Percentiles rank a stretch among this genome's conserved stretches.
Evolutionary conservation across 2,113 vertebrate genomes (phyloP).

Genomic region (Leucoraja erinaceus): DNA sequence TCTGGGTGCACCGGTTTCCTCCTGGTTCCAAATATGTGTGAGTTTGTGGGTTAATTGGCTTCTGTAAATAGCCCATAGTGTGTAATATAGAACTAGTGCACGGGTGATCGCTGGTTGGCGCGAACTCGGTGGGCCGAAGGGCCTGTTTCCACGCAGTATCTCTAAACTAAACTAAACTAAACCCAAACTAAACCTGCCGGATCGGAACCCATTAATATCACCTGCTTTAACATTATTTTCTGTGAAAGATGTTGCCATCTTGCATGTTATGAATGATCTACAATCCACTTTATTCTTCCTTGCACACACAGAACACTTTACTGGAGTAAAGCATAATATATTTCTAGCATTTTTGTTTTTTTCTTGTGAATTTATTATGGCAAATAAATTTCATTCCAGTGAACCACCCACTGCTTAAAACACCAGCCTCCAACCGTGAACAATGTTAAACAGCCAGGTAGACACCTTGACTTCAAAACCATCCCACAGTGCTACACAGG

Average conservation of each 20-base stretch:
- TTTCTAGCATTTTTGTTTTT: neutral
- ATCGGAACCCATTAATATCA: neutral
- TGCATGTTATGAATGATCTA: neutral
- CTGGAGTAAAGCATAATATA: neutral
- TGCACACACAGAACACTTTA: neutral
- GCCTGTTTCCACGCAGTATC: too few relatives aligned
- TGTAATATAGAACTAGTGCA: too few relatives aligned
- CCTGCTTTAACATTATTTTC: neutral
- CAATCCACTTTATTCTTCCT: neutral
- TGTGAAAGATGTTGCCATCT: neutral
- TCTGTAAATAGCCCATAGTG: too few relatives aligned
- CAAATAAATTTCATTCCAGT: neutral
- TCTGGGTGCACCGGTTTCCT: too few relatives aligned
- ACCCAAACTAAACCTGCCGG: neutral
- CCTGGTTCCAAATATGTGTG: too few relatives aligned
- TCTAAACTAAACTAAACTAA: too few relatives aligned
- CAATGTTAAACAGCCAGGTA: neutral
- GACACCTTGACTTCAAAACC: neutral
- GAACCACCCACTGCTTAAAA: neutral
- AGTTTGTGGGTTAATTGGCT: too few relatives aligned
- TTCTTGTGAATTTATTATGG: neutral
- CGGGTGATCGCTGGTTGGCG: too few relatives aligned
- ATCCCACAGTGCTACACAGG: neutral
- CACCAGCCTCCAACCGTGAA: neutral
- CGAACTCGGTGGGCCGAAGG: too few relatives aligned